Evolutionary conservation across 2,888 invertebrate species (phyloP), one percentile per base, ranked within the genome.

Genomic region (Agrotis puta): DNA sequence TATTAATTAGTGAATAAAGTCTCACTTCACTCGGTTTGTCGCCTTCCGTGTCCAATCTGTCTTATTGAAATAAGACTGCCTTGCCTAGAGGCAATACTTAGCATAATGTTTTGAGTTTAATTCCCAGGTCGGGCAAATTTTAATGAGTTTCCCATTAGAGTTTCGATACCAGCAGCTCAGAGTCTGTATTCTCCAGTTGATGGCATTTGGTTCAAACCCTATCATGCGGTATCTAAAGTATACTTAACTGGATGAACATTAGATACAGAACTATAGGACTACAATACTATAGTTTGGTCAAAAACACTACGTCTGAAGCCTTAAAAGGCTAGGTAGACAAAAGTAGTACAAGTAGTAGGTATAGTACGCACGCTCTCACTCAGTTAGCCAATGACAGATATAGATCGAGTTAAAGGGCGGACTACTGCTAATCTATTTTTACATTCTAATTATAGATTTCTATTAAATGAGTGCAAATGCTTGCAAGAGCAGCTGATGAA

Each of bases 361-460:
- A 53, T 39, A 24, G 14, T 57, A 77, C 58, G 18, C 64, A 64
- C 43, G 51, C 47, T 20, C 69, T 59, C 70, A 50, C 59, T 54
- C 70, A 58, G 57, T 61, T 22, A 47, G 64, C 79, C 56, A 73
- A 79, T 33, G 65, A 73, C 79, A 56, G 39, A 57, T 73, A 56
- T 73, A 76, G 75, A 59, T 27, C n/a, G 59, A 24, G 27, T 56
- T 48, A 76, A 76, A 76, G 64, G 64, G 75, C 79, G 79, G 56
- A 50, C 59, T 64, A 59, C 79, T 39, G 72, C 45, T 14, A 39
- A 74, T 48, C 74, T 76, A 76, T 73, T 61, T 73, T 61, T 56
- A 76, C 27, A 27, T 56, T 72, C 79, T 76, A 76, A 73, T 73
- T 48, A 72, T 76, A 79, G 0, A 61, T 62, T 51, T 69, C 45